Conservation (phyloP, 2,888 invertebrate genomes). For the Lasioglossum oenotherae region DNA sequence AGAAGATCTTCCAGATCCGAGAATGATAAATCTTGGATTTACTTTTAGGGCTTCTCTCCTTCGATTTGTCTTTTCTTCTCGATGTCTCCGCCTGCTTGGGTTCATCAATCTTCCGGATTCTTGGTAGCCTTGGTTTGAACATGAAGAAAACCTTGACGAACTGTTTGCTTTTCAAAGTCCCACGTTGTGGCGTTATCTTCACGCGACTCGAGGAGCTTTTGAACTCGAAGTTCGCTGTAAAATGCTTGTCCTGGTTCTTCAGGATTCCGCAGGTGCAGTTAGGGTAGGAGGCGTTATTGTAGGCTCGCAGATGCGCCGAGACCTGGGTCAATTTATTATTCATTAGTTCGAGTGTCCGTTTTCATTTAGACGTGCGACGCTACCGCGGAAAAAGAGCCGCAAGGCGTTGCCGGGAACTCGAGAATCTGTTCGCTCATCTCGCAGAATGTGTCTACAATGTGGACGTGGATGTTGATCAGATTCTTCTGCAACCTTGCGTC, state of each 20-base stretch:
- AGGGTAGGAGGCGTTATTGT: slow-evolving; percentile 57
- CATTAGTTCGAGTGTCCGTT: neutral
- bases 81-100: neutral
- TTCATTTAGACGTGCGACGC: neutral
- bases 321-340: slow-evolving; percentile 33
- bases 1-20: neutral
- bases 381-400: slow-evolving; percentile 57
- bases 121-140: slow-evolving; percentile 37
- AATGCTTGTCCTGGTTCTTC: slow-evolving; percentile 48
- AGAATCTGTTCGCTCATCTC: slow-evolving; percentile 62
- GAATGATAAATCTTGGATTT: neutral
- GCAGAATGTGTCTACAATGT: slow-evolving; percentile 56
- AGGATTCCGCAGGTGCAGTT: slow-evolving; percentile 53
- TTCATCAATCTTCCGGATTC: neutral
- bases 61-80: neutral
- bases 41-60: neutral
- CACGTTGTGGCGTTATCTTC: slow-evolving; percentile 34
- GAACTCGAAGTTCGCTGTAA: slow-evolving; percentile 53
- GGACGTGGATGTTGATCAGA: slow-evolving; percentile 23
- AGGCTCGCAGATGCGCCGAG: slow-evolving; percentile 44
- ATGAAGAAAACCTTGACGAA: slow-evolving; percentile 34
- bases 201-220: slow-evolving; percentile 43
- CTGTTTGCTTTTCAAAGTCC: slow-evolving; percentile 28
- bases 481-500: slow-evolving; percentile 27
- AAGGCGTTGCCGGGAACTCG: slow-evolving; percentile 57